Conservation (phyloP, 2,113 vertebrate genomes). For the Callorhinus ursinus region DNA sequence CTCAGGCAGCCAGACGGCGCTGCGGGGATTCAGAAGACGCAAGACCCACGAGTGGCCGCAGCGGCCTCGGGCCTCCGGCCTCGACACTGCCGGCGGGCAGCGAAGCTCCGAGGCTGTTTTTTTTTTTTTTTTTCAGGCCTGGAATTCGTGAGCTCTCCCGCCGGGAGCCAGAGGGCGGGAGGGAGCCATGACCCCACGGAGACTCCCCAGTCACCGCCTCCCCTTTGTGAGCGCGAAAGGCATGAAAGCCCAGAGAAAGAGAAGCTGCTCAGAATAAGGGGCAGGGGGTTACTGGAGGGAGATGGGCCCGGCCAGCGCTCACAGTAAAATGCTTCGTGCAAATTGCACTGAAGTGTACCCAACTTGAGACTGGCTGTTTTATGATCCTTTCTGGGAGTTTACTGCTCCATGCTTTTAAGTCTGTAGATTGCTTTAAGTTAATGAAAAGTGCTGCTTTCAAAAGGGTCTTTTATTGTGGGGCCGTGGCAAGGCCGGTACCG, state of each 20-base stretch:
- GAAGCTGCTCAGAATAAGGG: slow-evolving; percentile 60
- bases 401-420: slow-evolving; percentile 81
- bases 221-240: slow-evolving; percentile 75
- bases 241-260: slow-evolving; percentile 71
- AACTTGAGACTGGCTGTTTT: slow-evolving; percentile 80
- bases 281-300: slow-evolving; percentile 68
- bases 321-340: slow-evolving; percentile 76
- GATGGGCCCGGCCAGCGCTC: slow-evolving; percentile 64
- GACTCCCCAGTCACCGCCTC: slow-evolving; percentile 71
- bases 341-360: slow-evolving; percentile 76
- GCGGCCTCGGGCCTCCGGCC: not conserved
- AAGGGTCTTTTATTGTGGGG: slow-evolving; percentile 76
- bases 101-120: slow-evolving; percentile 63
- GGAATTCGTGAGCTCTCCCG: slow-evolving; percentile 69
- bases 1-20: not conserved
- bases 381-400: slow-evolving; percentile 81
- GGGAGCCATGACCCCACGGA: slow-evolving; percentile 74
- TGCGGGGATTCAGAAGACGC: not conserved
- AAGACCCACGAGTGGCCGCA: slow-evolving; percentile 3
- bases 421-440: slow-evolving; percentile 83
- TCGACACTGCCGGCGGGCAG: not conserved
- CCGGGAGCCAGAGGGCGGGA: slow-evolving; percentile 37
- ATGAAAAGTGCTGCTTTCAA: slow-evolving; percentile 82
- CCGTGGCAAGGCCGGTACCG: slow-evolving; percentile 59
- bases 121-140: slow-evolving; percentile 71